Conservation (phyloP, 2,797 vertebrate genomes). For the Acomys russatus region DNA sequence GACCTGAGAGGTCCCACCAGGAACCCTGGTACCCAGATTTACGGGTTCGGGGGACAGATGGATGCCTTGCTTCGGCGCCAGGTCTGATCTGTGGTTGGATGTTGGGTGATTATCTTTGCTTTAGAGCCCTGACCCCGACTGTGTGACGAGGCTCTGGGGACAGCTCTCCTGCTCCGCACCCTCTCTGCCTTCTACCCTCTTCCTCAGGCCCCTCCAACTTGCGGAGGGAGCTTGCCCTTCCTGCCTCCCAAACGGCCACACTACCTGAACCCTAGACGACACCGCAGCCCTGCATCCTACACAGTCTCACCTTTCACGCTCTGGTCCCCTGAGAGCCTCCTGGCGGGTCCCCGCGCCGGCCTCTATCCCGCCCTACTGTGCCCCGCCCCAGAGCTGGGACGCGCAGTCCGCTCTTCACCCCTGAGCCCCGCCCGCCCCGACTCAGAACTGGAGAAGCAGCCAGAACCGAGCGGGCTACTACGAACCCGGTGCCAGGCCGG, state of each 20-base stretch:
- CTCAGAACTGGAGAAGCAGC: neutral
- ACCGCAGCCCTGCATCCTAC: neutral
- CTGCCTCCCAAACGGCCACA: neutral
- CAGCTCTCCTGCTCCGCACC: neutral
- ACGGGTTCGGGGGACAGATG: neutral
- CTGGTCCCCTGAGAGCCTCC: neutral
- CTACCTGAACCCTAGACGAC: neutral
- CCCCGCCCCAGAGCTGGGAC: constrained; percentile 7
- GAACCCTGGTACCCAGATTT: neutral
- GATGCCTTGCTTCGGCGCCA: neutral
- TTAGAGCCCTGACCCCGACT: neutral
- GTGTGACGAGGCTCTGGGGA: neutral
- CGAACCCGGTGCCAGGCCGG: neutral
- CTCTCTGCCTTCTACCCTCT: neutral
- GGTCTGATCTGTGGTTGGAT: neutral
- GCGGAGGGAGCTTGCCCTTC: neutral
- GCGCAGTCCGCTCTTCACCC: neutral
- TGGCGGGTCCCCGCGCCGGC: neutral
- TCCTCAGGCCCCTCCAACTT: neutral
- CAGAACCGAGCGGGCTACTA: neutral
- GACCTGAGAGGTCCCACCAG: neutral
- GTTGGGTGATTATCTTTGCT: neutral
- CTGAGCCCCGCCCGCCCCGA: neutral
- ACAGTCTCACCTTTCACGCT: constrained; percentile 9
- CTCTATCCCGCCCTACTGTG: neutral